Base-by-base conservation (phyloP, 2,888 invertebrate genomes). In the Pammene aurita region DNA sequence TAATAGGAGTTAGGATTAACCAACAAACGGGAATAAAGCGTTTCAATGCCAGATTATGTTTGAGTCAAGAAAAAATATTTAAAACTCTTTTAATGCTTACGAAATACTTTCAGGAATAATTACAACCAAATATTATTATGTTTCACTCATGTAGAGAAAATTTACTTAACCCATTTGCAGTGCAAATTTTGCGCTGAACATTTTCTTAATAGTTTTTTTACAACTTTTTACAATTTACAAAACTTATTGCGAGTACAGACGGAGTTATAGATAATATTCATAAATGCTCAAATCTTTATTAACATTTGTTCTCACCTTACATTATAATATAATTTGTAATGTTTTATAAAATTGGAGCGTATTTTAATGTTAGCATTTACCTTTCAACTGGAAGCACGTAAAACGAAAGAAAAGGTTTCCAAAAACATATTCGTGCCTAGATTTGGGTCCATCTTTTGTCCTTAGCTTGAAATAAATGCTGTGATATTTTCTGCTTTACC, bases 401-500 rank as follows among this genome's bases (percentile, higher is more conserved):
- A 10, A 41, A 16, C 18, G 35, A 35, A 50, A 42, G 26, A 57
- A 50, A 57, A 41, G n/a, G 11, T 14, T 18, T 11, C 48, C 26
- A 41, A 13, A 55, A 41, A 57, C 34, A 48, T 35, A 48, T 6
- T 38, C 9, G 11, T 42, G 11, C 7, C n/a, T n/a, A n/a, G n/a
- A 41, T 41, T n/a, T 9, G 14, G 56, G 56, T 46, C 11, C 44
- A 38, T 57, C 46, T 65, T 48, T 65, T 57, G 48, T 65, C 65
- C 38, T 56, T 57, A 41, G 57, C 48, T 65, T 26, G 18, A 35
- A 65, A 65, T 57, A 57, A 66, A 66, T 66, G 18, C 18, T 65
- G 48, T 57, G 13, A 50, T 66, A 50, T 57, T 48, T 57, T 57
- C 65, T 11, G 56, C 65, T 66, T 66, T 66, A 48, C 52, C 18